Evolutionary conservation across 1,140 invertebrate genomes (phyloP).

Genomic region (Drosophila kepulauana): DNA sequence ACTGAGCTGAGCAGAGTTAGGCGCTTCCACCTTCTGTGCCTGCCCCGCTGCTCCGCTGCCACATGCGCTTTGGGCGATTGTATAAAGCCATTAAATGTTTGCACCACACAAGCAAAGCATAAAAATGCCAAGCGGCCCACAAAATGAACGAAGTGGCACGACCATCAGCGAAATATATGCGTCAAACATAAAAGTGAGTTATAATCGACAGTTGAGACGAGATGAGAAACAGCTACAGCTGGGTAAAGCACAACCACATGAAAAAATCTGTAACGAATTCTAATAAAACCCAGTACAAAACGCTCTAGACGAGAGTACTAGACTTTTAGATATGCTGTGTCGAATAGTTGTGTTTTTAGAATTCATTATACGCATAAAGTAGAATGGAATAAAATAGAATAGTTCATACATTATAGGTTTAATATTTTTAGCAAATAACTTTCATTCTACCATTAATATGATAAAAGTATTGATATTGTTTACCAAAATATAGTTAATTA

Average conservation of each 20-base stretch:
- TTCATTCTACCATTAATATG: too few relatives aligned
- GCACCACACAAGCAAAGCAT: conserved; percentile 46
- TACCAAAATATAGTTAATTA: too few relatives aligned
- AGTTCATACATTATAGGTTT: too few relatives aligned
- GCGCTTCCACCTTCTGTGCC: background rate
- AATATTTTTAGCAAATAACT: too few relatives aligned
- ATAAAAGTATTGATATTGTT: too few relatives aligned
- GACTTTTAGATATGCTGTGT: too few relatives aligned
- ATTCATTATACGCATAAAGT: too few relatives aligned
- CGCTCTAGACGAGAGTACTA: too few relatives aligned
- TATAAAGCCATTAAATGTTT: conserved; percentile 73
- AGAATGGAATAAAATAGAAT: too few relatives aligned
- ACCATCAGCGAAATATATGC: conserved; percentile 28
- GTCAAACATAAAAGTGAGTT: conserved; percentile 32
- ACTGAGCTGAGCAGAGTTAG: conserved; percentile 29
- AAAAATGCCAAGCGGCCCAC: conserved; percentile 54
- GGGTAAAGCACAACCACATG: background rate
- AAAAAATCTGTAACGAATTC: conserved; percentile 8
- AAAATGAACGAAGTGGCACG: conserved; percentile 14
- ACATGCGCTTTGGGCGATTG: conserved; percentile 35
- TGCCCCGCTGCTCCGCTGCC: background rate
- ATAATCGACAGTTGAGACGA: conserved; percentile 35
- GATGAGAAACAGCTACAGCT: conserved; percentile 6
- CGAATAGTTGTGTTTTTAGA: too few relatives aligned
- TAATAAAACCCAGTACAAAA: background rate